Evolutionary conservation across 2,888 invertebrate species (phyloP), one percentile per base, ranked within the genome.

Genomic region (Leucoptera coffeella): DNA sequence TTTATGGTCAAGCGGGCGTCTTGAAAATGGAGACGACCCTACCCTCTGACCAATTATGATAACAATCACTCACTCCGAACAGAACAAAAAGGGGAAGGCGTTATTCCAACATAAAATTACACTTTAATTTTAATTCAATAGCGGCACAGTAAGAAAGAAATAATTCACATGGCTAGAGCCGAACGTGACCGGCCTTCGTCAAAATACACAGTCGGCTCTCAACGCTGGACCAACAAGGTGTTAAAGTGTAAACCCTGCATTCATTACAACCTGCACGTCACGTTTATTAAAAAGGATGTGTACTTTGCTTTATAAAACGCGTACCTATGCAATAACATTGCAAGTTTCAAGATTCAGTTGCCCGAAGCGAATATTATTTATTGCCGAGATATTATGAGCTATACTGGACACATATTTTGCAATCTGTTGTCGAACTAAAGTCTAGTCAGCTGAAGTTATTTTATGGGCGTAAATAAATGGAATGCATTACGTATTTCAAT

Each of bases 161-260:
- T 67, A 69, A n/a, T 65, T 67, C 69, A 65, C 69, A 67, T 67
- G 65, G 61, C 42, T 52, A 48, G 60, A 61, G 67, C 67, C 47
- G 58, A 69, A 69, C 69, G 69, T 69, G 69, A 69, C 69, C 60
- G 58, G 61, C 57, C 62, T 60, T 61, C 67, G 61, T 69, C 67
- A 64, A 67, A 69, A 67, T 64, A 62, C 64, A 54, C 57, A 54
- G 61, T 55, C 60, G 61, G 64, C 57, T 51, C 54, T 51, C 58
- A 47, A 55, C 55, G 53, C 49, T 56, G 48, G 40, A 36, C 40
- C 37, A 42, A 37, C 50, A 52, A 54, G 65, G 69, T 67, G 67
- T 64, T 67, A 69, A 69, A 65, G 65, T 69, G 67, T 69, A 59
- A 67, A 59, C 48, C 58, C 46, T 53, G 48, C 59, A 50, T 57